Evolutionary conservation across 2,888 invertebrate genomes (phyloP).

Genomic region (Thera obeliscata): DNA sequence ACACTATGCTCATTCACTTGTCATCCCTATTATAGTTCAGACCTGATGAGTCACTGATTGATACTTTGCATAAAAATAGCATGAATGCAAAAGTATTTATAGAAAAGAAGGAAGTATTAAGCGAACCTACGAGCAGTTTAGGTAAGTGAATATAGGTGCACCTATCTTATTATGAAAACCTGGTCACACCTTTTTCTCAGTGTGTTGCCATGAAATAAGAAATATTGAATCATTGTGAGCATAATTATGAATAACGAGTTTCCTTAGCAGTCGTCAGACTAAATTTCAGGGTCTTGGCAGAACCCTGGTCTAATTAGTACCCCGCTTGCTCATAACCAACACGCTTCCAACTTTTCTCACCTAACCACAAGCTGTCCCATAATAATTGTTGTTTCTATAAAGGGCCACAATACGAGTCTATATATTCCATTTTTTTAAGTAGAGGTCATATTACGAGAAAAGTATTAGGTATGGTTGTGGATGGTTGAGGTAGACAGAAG

Average conservation of each 20-base stretch:
- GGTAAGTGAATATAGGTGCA: background rate
- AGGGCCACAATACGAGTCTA: background rate
- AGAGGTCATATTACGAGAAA: no score
- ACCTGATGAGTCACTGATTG: slow-evolving; percentile 20
- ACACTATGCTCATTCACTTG: slow-evolving; percentile 23
- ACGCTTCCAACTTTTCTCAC: slow-evolving; percentile 23
- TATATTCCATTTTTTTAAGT: no score
- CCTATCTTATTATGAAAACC: background rate
- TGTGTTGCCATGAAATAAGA: background rate
- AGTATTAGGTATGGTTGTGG: no score
- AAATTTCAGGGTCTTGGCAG: slow-evolving; percentile 12
- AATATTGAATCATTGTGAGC: background rate
- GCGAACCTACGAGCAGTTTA: background rate
- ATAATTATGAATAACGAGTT: background rate
- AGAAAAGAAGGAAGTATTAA: background rate
- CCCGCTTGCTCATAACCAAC: slow-evolving; percentile 19
- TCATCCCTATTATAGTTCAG: slow-evolving; percentile 11
- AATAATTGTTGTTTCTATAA: slow-evolving; percentile 17
- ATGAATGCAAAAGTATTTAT: background rate
- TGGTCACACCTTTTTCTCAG: background rate
- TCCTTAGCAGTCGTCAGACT: slow-evolving; percentile 2
- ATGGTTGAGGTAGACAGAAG: no score
- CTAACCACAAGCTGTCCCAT: slow-evolving; percentile 15
- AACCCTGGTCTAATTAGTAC: slow-evolving; percentile 21
- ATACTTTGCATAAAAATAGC: slow-evolving; percentile 7